These are phyloP conservation scores for Nomada ruficornis DNA, from an alignment of 2,888 invertebrate species.

Conservation along the genomic window DNA sequence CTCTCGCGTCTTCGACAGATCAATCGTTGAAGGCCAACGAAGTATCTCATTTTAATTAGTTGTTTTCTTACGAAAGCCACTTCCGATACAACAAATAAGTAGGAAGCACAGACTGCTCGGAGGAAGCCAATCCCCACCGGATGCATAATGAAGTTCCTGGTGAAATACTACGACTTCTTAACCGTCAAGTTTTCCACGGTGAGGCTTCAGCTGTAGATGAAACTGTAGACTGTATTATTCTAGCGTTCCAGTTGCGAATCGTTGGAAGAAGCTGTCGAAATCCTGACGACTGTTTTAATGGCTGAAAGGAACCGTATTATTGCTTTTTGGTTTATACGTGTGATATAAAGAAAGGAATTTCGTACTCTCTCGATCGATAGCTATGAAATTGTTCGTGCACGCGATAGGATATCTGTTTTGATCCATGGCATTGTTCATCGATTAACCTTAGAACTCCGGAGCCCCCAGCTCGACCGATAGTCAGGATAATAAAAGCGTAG, in stretches of 20 bases:
- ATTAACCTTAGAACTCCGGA: too few relatives aligned
- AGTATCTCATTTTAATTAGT: slow-evolving; percentile 20
- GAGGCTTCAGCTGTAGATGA: slow-evolving; percentile 67
- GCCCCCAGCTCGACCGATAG: too few relatives aligned
- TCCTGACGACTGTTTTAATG: not conserved
- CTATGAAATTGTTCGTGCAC: not conserved
- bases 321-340: not conserved
- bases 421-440: too few relatives aligned
- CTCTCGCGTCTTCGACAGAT: slow-evolving; percentile 20
- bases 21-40: not conserved
- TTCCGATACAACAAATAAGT: slow-evolving; percentile 30
- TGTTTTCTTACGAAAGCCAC: slow-evolving; percentile 34
- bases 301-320: not conserved
- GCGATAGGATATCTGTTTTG: too few relatives aligned
- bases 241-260: slow-evolving; percentile 4
- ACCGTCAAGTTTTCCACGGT: slow-evolving; percentile 81
- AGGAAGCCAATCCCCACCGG: slow-evolving; percentile 57
- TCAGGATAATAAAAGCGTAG: too few relatives aligned
- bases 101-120: slow-evolving; percentile 55
- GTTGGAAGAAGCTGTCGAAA: slow-evolving; percentile 4
- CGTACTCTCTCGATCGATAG: not conserved
- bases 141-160: slow-evolving; percentile 80
- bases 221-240: slow-evolving; percentile 11
- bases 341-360: not conserved
- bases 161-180: slow-evolving; percentile 80